These are phyloP conservation scores for Drosophila demipolita DNA, from an alignment of 2,888 invertebrate genomes.

Conservation along the genomic window DNA sequence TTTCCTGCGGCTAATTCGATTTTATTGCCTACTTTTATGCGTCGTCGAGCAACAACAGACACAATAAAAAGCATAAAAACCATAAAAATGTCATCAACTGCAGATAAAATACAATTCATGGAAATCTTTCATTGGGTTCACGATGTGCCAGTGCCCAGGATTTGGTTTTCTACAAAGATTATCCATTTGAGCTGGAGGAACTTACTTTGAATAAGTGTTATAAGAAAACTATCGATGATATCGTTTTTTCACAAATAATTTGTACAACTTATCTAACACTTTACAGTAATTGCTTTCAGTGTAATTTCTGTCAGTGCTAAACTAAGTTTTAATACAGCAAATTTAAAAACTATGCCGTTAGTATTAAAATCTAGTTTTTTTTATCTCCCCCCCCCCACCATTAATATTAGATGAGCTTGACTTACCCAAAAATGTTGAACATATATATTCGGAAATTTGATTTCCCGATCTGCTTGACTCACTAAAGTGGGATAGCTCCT, in stretches of 20 bases:
- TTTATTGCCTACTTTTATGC: conserved; percentile 71
- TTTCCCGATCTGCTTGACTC: conserved; percentile 99
- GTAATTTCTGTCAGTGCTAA: neutral
- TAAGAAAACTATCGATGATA: neutral
- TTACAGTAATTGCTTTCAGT: neutral
- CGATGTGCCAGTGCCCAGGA: conserved; percentile 23
- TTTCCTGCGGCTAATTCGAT: conserved; percentile 66
- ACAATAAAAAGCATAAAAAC: conserved; percentile 11
- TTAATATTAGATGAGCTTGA: conserved; percentile 54
- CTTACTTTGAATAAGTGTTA: conserved; percentile 3
- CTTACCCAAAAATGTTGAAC: conserved; percentile 99
- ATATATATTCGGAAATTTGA: conserved; percentile 99
- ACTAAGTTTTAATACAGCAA: no score
- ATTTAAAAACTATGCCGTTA: no score
- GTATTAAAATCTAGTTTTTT: neutral
- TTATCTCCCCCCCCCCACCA: no score
- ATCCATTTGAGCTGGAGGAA: neutral
- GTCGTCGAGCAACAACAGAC: conserved; percentile 30
- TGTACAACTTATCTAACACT: neutral
- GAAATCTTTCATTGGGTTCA: conserved; percentile 48
- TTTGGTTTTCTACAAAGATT: conserved; percentile 17
- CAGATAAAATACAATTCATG: conserved; percentile 44
- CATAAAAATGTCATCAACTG: conserved; percentile 29
- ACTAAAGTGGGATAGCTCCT: conserved; percentile 99
- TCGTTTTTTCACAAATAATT: neutral